Evolutionary conservation across 2,888 invertebrate species (phyloP), one percentile per base, ranked within the genome.

Genomic region (Dicyrtomina minuta): DNA sequence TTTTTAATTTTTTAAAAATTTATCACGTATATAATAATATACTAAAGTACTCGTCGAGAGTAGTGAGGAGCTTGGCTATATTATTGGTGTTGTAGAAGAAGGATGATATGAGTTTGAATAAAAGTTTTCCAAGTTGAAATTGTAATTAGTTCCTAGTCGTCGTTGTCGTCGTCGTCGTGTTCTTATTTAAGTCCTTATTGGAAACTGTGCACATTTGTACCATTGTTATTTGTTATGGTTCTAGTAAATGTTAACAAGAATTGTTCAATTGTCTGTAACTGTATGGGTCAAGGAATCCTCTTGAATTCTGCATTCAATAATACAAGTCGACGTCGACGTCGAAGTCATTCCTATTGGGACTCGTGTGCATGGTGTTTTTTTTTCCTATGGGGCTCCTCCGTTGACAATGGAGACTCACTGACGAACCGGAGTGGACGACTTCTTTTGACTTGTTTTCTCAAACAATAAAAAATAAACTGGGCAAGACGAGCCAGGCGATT

Each of bases 171-270:
- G n/a, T n/a, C n/a, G n/a, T n/a, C n/a, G n/a, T n/a, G n/a, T n/a
- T n/a, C n/a, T n/a, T n/a, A 51, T 64, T 64, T 39, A 33, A 55
- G 24, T 27, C 33, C 33, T 33, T 33, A 33, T 33, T 64, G 56
- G 65, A 53, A 65, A 65, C 53, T 53, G 65, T 65, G 65, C 55
- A 65, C 65, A 55, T 55, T 65, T 65, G 65, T 65, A 65, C 65
- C 65, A 65, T 65, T 65, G 65, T 65, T 65, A 56, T 55, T 65
- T 65, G 65, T 65, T 65, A 53, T 65, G 53, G 44, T 65, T 64
- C 55, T 39, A 55, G n/a, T 39, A 65, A 65, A 65, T 65, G 65
- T 41, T 55, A 55, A 65, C 55, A 56, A 65, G 65, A 65, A 65
- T 65, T 65, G 65, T 65, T 65, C 65, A 65, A 65, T 65, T 65